Conservation (phyloP, 92 coral and sea anemone species). For the Paragorgia papillata region DNA sequence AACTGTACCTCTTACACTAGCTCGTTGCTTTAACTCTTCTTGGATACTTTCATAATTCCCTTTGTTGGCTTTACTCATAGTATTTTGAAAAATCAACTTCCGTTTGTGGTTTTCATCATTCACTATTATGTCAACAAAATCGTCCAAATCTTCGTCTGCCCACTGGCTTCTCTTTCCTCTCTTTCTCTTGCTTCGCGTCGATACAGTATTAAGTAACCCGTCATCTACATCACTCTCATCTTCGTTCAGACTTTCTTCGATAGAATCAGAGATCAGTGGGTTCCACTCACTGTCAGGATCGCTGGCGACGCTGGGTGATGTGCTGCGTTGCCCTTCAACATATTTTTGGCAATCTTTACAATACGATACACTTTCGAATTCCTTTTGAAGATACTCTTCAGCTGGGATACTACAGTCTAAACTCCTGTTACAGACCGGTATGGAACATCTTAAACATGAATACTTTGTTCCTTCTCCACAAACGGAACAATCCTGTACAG, state of each 20-base stretch:
- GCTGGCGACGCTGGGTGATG: too few species aligned
- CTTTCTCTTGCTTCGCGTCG: not conserved
- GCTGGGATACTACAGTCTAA: slow-evolving; percentile 24
- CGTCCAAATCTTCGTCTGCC: slow-evolving; percentile 20
- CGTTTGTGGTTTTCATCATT: slow-evolving; percentile 34
- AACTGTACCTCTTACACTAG: slow-evolving; percentile 3
- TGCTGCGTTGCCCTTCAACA: too few species aligned
- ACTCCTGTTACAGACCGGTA: slow-evolving; percentile 35
- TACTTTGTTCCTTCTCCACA: slow-evolving; percentile 20
- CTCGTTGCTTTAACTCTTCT: slow-evolving; percentile 27
- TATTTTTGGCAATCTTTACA: slow-evolving; percentile 21
- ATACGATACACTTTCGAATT: slow-evolving; percentile 26
- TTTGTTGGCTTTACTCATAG: slow-evolving; percentile 31
- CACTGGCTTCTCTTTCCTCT: slow-evolving; percentile 22
- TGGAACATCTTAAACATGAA: not conserved
- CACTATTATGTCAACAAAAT: slow-evolving; percentile 35
- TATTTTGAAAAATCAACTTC: slow-evolving; percentile 35
- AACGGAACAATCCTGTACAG: not conserved
- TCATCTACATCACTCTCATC: not conserved
- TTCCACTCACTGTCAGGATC: too few species aligned
- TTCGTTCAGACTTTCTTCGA: not conserved
- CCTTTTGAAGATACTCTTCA: slow-evolving; percentile 15
- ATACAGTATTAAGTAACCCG: not conserved
- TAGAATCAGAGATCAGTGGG: too few species aligned
- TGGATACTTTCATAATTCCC: slow-evolving; percentile 36